Base-by-base conservation (phyloP, 1,140 invertebrate species). In the Harpegnathos saltator region DNA sequence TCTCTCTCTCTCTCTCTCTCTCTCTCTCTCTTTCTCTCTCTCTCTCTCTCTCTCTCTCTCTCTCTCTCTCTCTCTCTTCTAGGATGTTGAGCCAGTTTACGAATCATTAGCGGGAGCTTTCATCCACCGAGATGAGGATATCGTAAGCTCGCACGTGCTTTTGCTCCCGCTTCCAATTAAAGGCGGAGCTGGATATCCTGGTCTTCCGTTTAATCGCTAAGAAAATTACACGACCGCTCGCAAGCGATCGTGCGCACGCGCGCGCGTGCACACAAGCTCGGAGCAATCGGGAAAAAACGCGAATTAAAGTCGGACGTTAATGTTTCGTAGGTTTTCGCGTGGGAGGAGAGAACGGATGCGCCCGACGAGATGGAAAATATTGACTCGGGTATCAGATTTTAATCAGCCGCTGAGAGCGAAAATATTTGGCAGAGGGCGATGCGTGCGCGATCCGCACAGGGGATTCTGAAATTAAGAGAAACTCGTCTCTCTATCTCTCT, bases 351-450 rank as follows among this genome's bases (percentile, higher is more conserved):
- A 29, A 7, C n/a, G 24, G 63, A 69, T 61, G n/a, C n/a, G 9
- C 12, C 19, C 26, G 22, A 19, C 15, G 14, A 1, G 50, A 44
- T 19, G 29, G 15, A 78, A 78, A 78, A 68, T 78, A 78, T 78
- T 78, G 62, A 77, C 29, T 3, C 33, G 33, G 11, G 33, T 80
- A 59, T 80, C 17, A 58, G 54, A 69, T 15, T 71, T 80, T 71
- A 71, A 71, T 80, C 75, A 80, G 48, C 9, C 33, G 33, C 9
- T 22, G 5, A 14, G 48, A 68, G 17, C 56, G 62, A 68, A 71
- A 69, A 80, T 71, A 80, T 71, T 44, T 80, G 52, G 65, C 14
- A 2, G 7, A 54, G 26, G 11, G 14, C 12, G 65, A 12, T 15
- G 44, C 44, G 19, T 50, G 19, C n/a, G 19, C 48, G 74, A 78